A percentile compares a stretch with the other conserved stretches of the same genome.
Evolutionary conservation across 2,888 invertebrate species (phyloP).

Genomic region (Drosophila putrida): DNA sequence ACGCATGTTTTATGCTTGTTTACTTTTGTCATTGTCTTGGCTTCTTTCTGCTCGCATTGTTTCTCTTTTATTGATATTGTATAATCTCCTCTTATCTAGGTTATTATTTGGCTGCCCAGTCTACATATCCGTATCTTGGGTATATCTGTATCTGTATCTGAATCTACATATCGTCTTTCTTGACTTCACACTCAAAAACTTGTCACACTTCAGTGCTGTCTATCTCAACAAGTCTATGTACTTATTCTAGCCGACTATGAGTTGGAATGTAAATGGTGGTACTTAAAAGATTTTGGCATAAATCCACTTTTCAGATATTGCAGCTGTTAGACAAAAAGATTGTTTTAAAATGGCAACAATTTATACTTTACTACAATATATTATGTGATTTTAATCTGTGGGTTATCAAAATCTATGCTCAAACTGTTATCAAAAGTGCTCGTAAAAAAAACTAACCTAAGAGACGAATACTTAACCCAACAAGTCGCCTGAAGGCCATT

Average conservation of each 20-base stretch:
- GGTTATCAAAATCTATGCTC: background rate
- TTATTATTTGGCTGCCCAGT: constrained; percentile 66
- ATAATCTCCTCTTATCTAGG: constrained; percentile 65
- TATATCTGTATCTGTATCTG: constrained; percentile 5
- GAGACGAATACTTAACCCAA: background rate
- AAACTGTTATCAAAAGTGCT: background rate
- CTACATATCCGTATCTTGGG: constrained; percentile 15
- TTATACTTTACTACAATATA: background rate
- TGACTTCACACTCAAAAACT: constrained; percentile 13
- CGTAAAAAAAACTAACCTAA: background rate
- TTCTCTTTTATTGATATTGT: constrained; percentile 48
- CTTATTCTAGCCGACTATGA: constrained; percentile 22
- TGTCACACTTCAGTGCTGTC: constrained; percentile 42
- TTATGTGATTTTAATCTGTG: background rate
- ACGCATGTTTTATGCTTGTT: constrained; percentile 48
- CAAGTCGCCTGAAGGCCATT: constrained; percentile 1
- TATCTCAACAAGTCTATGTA: constrained; percentile 16
- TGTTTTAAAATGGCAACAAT: background rate
- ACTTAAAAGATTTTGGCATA: constrained; percentile 14
- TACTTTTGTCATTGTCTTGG: constrained; percentile 40
- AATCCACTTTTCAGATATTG: background rate
- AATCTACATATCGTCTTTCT: constrained; percentile 7
- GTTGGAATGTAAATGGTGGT: constrained; percentile 16
- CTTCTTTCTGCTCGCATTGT: constrained; percentile 38
- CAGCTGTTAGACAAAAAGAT: background rate